Evolutionary conservation across 2,797 vertebrate species (phyloP).

Genomic region (Pangasius sanitwongsei): DNA sequence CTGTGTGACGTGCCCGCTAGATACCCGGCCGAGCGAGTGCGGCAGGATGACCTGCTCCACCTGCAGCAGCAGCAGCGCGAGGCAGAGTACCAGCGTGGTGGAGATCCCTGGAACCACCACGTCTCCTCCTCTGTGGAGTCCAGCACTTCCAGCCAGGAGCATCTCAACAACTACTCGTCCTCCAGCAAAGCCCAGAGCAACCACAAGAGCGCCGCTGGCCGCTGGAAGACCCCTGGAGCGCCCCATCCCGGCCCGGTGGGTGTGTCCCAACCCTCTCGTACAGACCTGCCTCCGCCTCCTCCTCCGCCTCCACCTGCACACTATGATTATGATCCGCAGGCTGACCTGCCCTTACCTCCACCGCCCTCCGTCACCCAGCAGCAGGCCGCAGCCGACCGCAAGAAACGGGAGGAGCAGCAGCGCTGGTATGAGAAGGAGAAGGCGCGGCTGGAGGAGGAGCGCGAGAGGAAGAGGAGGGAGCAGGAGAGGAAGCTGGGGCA

Average conservation of each 20-base stretch:
- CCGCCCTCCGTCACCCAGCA: slow-evolving; percentile 74
- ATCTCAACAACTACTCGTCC: slow-evolving; percentile 85
- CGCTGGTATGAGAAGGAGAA: slow-evolving; percentile 99
- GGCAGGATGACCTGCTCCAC: slow-evolving; percentile 77
- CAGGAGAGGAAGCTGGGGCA: slow-evolving; percentile 94
- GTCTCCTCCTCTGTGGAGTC: slow-evolving; percentile 88
- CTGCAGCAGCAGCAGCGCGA: slow-evolving; percentile 68
- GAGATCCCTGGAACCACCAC: slow-evolving; percentile 82
- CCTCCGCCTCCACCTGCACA: slow-evolving; percentile 75
- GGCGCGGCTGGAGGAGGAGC: slow-evolving; percentile 93
- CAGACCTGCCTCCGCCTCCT: slow-evolving; percentile 78
- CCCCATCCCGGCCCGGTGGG: slow-evolving; percentile 73
- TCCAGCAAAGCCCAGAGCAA: slow-evolving; percentile 79
- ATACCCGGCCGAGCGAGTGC: slow-evolving; percentile 67
- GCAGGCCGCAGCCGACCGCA: slow-evolving; percentile 81
- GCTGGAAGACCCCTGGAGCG: slow-evolving; percentile 90
- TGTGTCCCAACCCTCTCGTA: slow-evolving; percentile 76
- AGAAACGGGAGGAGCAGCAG: slow-evolving; percentile 95
- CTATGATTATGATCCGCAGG: slow-evolving; percentile 78
- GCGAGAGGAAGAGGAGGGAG: slow-evolving; percentile 91
- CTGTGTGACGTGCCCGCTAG: slow-evolving; percentile 75
- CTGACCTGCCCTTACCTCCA: slow-evolving; percentile 77
- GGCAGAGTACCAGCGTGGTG: slow-evolving; percentile 66
- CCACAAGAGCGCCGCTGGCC: slow-evolving; percentile 91
- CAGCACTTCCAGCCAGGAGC: slow-evolving; percentile 93